Evolutionary conservation across 2,888 invertebrate species (phyloP), one percentile per base, ranked within the genome.

Genomic region (Drosophila falleni): DNA sequence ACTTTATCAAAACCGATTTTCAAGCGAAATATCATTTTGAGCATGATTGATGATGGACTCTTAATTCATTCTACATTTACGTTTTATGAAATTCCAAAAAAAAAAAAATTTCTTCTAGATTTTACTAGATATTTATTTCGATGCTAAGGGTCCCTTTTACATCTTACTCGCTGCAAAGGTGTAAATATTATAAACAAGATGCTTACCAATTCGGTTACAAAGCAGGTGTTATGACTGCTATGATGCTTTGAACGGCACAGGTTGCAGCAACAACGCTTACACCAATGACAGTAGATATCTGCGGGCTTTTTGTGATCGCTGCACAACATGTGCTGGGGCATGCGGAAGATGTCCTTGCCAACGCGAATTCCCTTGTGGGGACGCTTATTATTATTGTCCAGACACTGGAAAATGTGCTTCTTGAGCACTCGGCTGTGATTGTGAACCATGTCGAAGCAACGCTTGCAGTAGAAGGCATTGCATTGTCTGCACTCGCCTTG

Each of bases 401-500:
- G 81, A 8, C 11, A 51, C 19, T 60, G 16, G 10, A 71, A 69
- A 0, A 16, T 39, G 63, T 92, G 92, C 13, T 68, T 72, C 69
- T 91, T 83, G 3, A 92, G 80, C 1, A 90, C 90, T 3, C 78
- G 81, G 51, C 91, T 90, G 35, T 87, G 77, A 13, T 75, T 77
- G 66, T 92, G 92, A 0, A 92, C 85, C 1, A 58, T 67, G 0
- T 87, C 80, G 49, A 91, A 92, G 63, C 92, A 92, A 5, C 58
- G 66, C 5, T 73, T 78, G 71, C 92, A 92, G 42, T 87, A 92
- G 54, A 82, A 82, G 2, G 78, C 90, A 46, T 78, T 85, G 66
- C 92, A 92, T 44, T 89, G 80, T n/a, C 77, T 77, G 69, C 92
- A 92, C 15, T 85, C 69, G 10, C 89, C 89, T 6, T 60, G 46